These are phyloP conservation scores for Lepilemur septentrionalis DNA, from an alignment of 2,797 vertebrate species.

Conservation along the genomic window DNA sequence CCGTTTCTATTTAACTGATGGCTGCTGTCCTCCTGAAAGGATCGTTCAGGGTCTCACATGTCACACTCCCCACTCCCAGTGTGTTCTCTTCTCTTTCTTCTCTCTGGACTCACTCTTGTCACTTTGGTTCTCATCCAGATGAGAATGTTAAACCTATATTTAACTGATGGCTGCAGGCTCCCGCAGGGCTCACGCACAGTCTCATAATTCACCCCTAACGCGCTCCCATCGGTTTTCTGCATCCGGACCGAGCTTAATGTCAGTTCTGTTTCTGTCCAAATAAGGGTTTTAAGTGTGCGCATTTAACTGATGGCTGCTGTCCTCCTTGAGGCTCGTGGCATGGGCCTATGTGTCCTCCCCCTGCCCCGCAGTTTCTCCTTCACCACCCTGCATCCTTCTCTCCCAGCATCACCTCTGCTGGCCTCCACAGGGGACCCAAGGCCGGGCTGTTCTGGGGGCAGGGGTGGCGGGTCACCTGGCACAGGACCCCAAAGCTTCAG, in stretches of 20 bases:
- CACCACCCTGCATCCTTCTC: not conserved
- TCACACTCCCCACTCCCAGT: not conserved
- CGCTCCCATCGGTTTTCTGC: not conserved
- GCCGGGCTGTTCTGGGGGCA: not conserved
- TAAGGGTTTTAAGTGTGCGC: not conserved
- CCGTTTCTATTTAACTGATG: not conserved
- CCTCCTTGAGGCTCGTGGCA: not conserved
- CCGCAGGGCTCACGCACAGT: not conserved
- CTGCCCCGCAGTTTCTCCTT: not conserved
- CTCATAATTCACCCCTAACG: not conserved
- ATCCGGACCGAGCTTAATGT: not conserved
- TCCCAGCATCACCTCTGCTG: not conserved
- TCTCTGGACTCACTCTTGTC: not conserved
- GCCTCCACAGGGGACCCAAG: not conserved
- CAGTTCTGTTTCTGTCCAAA: not conserved
- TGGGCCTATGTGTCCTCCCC: not conserved
- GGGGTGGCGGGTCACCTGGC: not conserved
- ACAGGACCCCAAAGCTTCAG: not conserved
- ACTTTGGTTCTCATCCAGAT: not conserved
- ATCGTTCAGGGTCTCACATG: not conserved
- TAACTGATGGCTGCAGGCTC: not conserved
- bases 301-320: not conserved
- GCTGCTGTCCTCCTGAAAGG: not conserved
- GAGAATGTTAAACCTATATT: not conserved
- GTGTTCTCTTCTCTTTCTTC: not conserved